A percentile compares a stretch with the other conserved stretches of the same genome.
Evolutionary conservation across 2,797 vertebrate species (phyloP).

Genomic region (Falco peregrinus): DNA sequence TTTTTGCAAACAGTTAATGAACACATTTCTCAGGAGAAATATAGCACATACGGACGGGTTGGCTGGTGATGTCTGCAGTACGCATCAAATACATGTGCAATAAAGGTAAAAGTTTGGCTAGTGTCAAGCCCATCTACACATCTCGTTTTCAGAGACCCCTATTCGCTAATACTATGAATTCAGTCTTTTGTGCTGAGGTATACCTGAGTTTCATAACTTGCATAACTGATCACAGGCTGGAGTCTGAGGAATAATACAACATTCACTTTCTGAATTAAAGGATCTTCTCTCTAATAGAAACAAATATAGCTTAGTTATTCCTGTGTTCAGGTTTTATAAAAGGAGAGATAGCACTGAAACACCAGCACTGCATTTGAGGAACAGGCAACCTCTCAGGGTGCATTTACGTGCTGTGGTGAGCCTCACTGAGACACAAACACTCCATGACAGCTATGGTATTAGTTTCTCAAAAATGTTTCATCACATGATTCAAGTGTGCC

Average conservation of each 20-base stretch:
- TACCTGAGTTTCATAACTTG: not conserved
- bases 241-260: not conserved
- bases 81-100: not conserved
- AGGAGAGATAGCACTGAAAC: not conserved
- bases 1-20: not conserved
- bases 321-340: not conserved
- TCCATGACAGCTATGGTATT: not conserved
- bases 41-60: not conserved
- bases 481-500: not conserved
- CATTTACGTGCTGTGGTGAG: not conserved
- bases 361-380: not conserved
- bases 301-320: not conserved
- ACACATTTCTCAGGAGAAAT: not conserved
- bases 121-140: not conserved
- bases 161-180: not conserved
- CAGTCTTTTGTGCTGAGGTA: not conserved
- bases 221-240: not conserved
- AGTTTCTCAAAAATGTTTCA: not conserved
- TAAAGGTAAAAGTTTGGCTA: not conserved
- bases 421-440: not conserved
- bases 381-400: not conserved
- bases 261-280: not conserved
- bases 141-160: not conserved
- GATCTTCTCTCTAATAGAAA: not conserved
- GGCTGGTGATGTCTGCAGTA: not conserved